Percentiles rank a stretch among this genome's conserved stretches.
These are phyloP conservation scores for Macrostomum cliftonense DNA, from an alignment of 2,888 invertebrate species.

Conservation along the genomic window DNA sequence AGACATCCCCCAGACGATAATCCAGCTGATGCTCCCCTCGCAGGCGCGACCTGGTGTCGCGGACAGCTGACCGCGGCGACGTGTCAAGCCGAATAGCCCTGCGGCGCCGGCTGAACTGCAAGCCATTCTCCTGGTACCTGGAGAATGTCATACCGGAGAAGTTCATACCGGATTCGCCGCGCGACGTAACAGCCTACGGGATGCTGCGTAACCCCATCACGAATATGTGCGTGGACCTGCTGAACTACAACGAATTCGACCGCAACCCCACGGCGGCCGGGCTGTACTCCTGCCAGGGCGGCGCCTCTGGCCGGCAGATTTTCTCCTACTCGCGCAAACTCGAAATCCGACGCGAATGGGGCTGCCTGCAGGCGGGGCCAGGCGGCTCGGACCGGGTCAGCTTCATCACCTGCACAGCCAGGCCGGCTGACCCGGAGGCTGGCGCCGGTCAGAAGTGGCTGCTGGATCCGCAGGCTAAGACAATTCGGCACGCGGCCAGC, in stretches of 20 bases:
- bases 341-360: slow-evolving; percentile 31
- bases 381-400: slow-evolving; percentile 6
- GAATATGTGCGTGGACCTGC: slow-evolving; percentile 32
- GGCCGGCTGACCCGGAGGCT: slow-evolving; percentile 32
- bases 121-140: slow-evolving; percentile 75
- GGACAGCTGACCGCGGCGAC: slow-evolving; percentile 50
- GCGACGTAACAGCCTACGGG: slow-evolving; percentile 59
- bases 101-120: slow-evolving; percentile 61
- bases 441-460: slow-evolving; percentile 19
- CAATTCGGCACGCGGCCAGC: slow-evolving; percentile 25
- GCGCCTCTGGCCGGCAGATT: slow-evolving; percentile 23
- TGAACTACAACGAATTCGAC: slow-evolving; percentile 35
- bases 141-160: slow-evolving; percentile 71
- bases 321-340: slow-evolving; percentile 20
- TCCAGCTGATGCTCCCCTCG: too few relatives aligned
- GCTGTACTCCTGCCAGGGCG: slow-evolving; percentile 31
- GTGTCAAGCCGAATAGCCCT: slow-evolving; percentile 58
- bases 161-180: slow-evolving; percentile 54
- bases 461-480: slow-evolving; percentile 3
- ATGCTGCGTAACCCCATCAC: slow-evolving; percentile 27
- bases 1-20: slow-evolving; percentile 14
- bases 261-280: slow-evolving; percentile 17
- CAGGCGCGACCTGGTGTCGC: slow-evolving; percentile 22
- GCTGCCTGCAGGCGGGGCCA: slow-evolving; percentile 20
- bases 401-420: slow-evolving; percentile 19